Evolutionary conservation across 2,797 vertebrate genomes (phyloP), one percentile per base, ranked within the genome.

Genomic region (Syngnathus rostellatus): DNA sequence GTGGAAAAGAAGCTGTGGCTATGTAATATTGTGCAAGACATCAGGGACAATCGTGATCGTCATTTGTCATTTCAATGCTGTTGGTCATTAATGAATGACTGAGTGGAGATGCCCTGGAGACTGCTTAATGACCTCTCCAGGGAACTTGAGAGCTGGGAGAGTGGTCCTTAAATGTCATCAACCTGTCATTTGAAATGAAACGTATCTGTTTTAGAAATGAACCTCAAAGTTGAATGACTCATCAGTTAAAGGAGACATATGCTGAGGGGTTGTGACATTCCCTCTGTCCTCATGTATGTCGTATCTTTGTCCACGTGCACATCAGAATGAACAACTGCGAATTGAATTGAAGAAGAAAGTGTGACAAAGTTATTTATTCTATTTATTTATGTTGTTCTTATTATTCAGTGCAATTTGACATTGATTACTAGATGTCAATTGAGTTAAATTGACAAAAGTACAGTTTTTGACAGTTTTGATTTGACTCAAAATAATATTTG

Each of bases 11-110:
- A 57, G 54, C 25, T 9, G 38, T 60, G 58, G 17, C 57, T 55
- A 14, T 21, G 53, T 31, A 31, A 60, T 38, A 60, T 19, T 39
- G 58, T n/a, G 19, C 1, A 11, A n/a, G 38, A 40, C 16, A 39
- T 54, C 53, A 23, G 55, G 25, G 55, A 58, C 55, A 59, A 59
- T 59, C 57, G n/a, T 59, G 17, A 59, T 19, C 37, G 31, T 31
- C 31, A 39, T 39, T 9, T n/a, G 12, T 11, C 38, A 60, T 60
- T 16, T n/a, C 38, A 40, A 1, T 60, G 17, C 19, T 19, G 9
- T 60, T 17, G 54, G 11, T 38, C 40, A 45, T 62, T 7, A 58
- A 38, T 38, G 57, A 59, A 25, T 54, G 25, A 59, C 38, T 59
- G 57, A 55, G 31, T 31, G 31, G 31, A 4, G 31, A 31, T 31